Evolutionary conservation across 2,797 vertebrate genomes (phyloP).

Genomic region (Acropternis orthonyx): DNA sequence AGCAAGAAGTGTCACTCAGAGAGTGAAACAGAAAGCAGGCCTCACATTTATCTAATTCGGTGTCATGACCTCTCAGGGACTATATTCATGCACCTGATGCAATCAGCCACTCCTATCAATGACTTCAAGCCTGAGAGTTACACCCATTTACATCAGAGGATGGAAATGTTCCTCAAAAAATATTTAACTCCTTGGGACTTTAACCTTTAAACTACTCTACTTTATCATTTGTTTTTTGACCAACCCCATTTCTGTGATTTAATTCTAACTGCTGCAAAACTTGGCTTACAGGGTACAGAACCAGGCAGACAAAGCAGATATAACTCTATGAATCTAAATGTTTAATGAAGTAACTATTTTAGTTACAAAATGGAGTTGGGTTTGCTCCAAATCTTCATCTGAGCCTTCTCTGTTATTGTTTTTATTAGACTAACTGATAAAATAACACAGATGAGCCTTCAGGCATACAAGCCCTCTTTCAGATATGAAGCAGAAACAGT

Average conservation of each 20-base stretch:
- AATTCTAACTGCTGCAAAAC: neutral
- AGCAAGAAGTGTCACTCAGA: neutral
- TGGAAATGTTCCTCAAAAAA: slow-evolving; percentile 21
- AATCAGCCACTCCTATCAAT: slow-evolving; percentile 22
- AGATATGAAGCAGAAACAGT: neutral
- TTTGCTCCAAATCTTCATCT: slow-evolving; percentile 14
- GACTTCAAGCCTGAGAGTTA: slow-evolving; percentile 37
- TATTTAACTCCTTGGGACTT: neutral
- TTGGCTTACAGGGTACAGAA: neutral
- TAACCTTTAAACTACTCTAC: slow-evolving; percentile 11
- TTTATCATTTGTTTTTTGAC: slow-evolving; percentile 21
- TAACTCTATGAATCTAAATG: neutral
- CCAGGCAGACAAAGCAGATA: neutral
- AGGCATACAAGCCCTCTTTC: neutral
- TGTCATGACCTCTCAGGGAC: neutral
- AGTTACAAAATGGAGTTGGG: neutral
- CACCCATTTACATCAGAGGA: slow-evolving; percentile 29
- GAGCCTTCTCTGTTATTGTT: neutral
- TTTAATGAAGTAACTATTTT: slow-evolving; percentile 25
- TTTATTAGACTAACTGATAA: neutral
- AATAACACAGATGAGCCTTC: neutral
- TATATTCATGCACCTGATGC: slow-evolving; percentile 11
- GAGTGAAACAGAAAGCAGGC: neutral
- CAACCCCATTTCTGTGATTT: slow-evolving; percentile 1
- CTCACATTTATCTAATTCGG: neutral